Conservation (phyloP, 2,797 vertebrate species). For the Glossophaga mutica region DNA sequence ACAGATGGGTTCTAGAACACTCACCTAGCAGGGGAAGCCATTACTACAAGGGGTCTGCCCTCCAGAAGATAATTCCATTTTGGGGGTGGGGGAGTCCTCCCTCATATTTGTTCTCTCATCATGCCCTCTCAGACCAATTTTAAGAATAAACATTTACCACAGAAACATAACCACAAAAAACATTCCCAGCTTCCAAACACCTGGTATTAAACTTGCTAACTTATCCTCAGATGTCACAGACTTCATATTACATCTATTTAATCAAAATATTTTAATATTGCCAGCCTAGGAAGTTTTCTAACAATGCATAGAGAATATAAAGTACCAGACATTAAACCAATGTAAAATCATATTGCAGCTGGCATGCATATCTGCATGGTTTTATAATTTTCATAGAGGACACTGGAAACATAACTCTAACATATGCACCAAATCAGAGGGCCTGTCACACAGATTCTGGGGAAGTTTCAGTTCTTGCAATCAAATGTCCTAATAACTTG, state of each 20-base stretch:
- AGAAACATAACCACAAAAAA: constrained; percentile 24
- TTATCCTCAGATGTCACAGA: constrained; percentile 10
- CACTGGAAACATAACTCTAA: background rate
- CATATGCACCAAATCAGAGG: background rate
- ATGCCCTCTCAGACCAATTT: constrained; percentile 26
- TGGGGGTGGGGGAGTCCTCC: background rate
- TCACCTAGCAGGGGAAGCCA: background rate
- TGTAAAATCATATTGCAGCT: background rate
- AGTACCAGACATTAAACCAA: background rate
- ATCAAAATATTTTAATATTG: constrained; percentile 19
- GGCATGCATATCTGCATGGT: background rate
- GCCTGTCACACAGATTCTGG: background rate
- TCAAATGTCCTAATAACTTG: background rate
- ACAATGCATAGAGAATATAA: background rate
- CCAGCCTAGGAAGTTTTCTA: background rate
- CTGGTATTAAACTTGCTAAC: constrained; percentile 10
- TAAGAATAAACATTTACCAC: constrained; percentile 45
- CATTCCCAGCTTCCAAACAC: background rate
- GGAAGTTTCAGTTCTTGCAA: background rate
- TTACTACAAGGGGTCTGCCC: background rate
- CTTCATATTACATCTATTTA: background rate
- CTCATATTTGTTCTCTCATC: background rate
- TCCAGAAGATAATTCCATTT: background rate
- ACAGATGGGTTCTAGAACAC: background rate
- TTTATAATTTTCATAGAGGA: constrained; percentile 17